Evolutionary conservation across 2,888 invertebrate species (phyloP).

Genomic region (Cataglyphis altisquamis): DNA sequence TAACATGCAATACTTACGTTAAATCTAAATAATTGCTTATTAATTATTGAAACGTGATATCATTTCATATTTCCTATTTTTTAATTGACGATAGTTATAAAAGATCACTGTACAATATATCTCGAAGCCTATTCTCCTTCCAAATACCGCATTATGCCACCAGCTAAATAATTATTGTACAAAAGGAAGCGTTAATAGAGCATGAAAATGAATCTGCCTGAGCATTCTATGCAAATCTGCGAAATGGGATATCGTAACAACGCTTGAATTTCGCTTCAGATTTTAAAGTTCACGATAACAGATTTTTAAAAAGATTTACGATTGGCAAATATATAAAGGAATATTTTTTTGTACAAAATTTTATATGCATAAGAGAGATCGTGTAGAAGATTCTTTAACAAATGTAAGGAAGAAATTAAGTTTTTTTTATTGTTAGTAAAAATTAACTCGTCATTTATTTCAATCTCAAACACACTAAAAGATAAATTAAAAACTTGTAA

Average conservation of each 20-base stretch:
- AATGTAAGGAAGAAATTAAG: background rate
- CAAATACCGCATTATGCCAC: background rate
- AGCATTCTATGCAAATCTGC: background rate
- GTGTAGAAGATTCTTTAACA: background rate
- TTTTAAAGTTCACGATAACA: background rate
- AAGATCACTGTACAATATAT: background rate
- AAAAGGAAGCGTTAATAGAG: background rate
- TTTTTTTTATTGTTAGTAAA: background rate
- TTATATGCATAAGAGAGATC: background rate
- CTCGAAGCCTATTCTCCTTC: background rate
- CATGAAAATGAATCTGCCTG: background rate
- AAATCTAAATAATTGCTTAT: background rate
- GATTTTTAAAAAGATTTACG: background rate
- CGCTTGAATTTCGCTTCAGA: background rate
- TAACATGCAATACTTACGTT: background rate
- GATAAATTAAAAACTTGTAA: background rate
- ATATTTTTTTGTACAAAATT: background rate
- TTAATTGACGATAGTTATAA: constrained; percentile 15
- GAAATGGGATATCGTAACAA: constrained; percentile 25
- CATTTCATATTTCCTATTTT: background rate
- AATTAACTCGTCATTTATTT: background rate
- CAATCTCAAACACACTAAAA: too few relatives aligned
- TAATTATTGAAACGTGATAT: constrained; percentile 3
- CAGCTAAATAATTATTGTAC: constrained; percentile 8
- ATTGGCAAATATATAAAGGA: background rate